Conservation (phyloP, 2,888 invertebrate species). For the Coelinius sp. region DNA sequence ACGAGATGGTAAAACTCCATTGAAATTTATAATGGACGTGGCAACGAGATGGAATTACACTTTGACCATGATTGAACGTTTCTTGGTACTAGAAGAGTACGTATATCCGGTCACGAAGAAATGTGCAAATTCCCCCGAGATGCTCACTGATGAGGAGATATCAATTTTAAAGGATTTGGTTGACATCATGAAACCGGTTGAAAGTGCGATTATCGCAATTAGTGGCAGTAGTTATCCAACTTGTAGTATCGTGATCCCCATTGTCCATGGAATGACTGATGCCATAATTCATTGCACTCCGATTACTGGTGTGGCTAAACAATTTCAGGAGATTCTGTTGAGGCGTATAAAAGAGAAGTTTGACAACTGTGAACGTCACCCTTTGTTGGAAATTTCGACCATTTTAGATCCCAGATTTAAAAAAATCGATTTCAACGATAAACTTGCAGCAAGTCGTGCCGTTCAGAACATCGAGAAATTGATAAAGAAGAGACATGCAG, state of each 20-base stretch:
- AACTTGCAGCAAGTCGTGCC: slow-evolving; percentile 21
- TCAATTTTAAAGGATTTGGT: slow-evolving; percentile 25
- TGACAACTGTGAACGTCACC: slow-evolving; percentile 8
- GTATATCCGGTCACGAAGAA: slow-evolving; percentile 23
- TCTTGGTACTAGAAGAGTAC: slow-evolving; percentile 21
- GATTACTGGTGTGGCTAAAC: not conserved
- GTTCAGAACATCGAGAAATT: not conserved
- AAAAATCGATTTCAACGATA: slow-evolving; percentile 26
- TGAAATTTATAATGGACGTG: not conserved
- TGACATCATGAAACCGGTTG: slow-evolving; percentile 15
- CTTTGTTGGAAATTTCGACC: slow-evolving; percentile 23
- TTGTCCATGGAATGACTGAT: slow-evolving; percentile 18
- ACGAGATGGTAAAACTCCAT: not conserved
- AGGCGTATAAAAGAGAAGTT: slow-evolving; percentile 4
- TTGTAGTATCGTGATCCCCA: slow-evolving; percentile 34
- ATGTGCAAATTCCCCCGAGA: slow-evolving; percentile 18
- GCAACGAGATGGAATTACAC: slow-evolving; percentile 36
- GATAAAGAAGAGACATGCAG: not conserved
- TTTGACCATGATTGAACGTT: slow-evolving; percentile 31
- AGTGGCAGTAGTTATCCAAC: slow-evolving; percentile 35
- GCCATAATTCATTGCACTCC: not conserved
- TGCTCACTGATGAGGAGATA: slow-evolving; percentile 29
- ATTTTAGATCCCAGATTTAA: slow-evolving; percentile 38
- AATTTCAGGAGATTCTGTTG: not conserved
- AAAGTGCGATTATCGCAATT: slow-evolving; percentile 31